Base-by-base conservation (phyloP, 2,113 vertebrate genomes). In the Sphaerodactylus townsendi region DNA sequence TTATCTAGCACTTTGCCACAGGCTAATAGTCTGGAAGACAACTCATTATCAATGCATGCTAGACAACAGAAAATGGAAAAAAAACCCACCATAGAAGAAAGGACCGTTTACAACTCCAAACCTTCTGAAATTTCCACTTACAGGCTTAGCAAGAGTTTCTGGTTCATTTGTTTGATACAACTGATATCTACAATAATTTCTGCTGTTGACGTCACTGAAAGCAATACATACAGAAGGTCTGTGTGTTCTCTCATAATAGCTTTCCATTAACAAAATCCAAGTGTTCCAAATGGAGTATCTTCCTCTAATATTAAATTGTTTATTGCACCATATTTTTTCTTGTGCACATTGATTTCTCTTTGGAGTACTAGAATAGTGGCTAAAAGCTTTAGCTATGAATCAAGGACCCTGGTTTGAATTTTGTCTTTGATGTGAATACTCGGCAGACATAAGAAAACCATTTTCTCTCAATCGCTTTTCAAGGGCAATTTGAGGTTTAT, bases 181-280 rank as follows among this genome's bases (percentile, higher is more conserved):
- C 87, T 81, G 85, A 90, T 82, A 88, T 83, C 83, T 88, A 88
- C 91, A 88, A 89, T 89, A 87, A 88, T 10, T 73, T 86, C 84
- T 87, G 82, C 85, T 90, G 30, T 48, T 92, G 86, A 85, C 84
- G 35, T 87, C 90, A 86, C 91, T 90, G 90, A 83, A 81, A 75
- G 80, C 25, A 56, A 88, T 86, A 88, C 90, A 88, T 62, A 90
- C 89, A 93, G 91, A 92, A 91, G 89, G 84, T 79, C 83, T 85
- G 84, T 91, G 91, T 92, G 91, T 88, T 92, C 90, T 93, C 91
- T 91, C 89, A 85, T 6, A 92, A 86, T 93, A 91, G 92, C 89
- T 92, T 93, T 93, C 84, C 89, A 93, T 93, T 92, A 89, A 85
- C 91, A 88, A 84, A 91, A 91, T 88, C 90, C 81, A 92, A 89